These are phyloP conservation scores for Ciconia boyciana DNA, from an alignment of 2,113 vertebrate species.

Conservation along the genomic window DNA sequence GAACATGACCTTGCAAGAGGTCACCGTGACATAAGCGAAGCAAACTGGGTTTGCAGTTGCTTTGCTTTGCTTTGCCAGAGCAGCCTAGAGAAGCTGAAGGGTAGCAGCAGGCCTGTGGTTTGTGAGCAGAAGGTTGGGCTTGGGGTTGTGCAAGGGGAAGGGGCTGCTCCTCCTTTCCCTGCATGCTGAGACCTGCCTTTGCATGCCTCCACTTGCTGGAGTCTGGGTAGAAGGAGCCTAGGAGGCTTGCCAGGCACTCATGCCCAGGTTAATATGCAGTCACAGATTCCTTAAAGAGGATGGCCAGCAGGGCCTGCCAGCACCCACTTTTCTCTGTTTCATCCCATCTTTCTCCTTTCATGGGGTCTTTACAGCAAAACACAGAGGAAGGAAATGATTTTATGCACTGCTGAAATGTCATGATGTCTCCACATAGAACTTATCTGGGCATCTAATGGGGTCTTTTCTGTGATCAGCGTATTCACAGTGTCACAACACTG, in stretches of 20 bases:
- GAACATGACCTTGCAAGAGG: neutral
- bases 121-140: neutral
- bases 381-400: neutral
- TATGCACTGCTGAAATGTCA: neutral
- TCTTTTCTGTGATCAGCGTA: neutral
- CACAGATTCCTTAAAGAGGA: neutral
- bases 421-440: neutral
- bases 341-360: neutral
- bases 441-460: neutral
- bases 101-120: neutral
- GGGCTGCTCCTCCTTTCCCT: neutral
- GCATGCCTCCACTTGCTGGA: neutral
- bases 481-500: neutral
- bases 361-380: neutral
- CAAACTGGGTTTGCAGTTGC: neutral
- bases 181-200: neutral
- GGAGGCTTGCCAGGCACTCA: neutral
- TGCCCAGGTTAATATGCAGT: neutral
- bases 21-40: neutral
- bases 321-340: neutral
- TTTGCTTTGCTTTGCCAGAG: neutral
- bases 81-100: neutral
- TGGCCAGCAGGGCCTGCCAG: neutral
- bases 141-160: neutral
- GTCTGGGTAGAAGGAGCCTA: neutral